Percentiles rank a stretch among this genome's conserved stretches.
phyloP scores from a whole-genome alignment of 1,140 invertebrate genomes.

The Orius insidiosus region DNA sequence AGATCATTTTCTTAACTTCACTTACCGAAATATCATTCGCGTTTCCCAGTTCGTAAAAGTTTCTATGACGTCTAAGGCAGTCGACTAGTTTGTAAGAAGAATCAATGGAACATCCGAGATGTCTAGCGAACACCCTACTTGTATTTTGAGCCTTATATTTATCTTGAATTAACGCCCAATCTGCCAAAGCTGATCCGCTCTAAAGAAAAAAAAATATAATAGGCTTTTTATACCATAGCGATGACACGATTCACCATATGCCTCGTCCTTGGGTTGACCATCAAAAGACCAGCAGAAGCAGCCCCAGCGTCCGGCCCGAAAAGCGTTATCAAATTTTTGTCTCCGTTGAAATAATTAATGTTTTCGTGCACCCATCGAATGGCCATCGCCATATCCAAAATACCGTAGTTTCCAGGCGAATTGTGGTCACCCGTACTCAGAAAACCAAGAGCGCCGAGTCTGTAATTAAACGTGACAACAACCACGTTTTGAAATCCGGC shows the following conservation, averaged over 20 bases:
- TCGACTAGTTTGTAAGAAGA: conserved; percentile 80
- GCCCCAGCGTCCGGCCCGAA: conserved; percentile 82
- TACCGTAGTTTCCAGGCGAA: conserved; percentile 91
- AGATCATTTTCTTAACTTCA: neutral
- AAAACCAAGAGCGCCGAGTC: conserved; percentile 86
- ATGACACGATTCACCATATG: conserved; percentile 60
- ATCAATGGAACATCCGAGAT: conserved; percentile 71
- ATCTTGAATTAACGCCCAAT: conserved; percentile 81
- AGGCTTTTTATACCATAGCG: conserved; percentile 38
- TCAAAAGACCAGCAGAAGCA: conserved; percentile 69
- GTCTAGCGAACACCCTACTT: conserved; percentile 61
- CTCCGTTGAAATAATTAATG: conserved; percentile 76
- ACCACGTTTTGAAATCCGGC: conserved; percentile 84
- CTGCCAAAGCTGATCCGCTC: conserved; percentile 79
- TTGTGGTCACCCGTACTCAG: conserved; percentile 81
- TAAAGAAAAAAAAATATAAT: conserved; percentile 25
- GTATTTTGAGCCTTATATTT: conserved; percentile 75
- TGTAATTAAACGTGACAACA: conserved; percentile 93
- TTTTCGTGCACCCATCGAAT: conserved; percentile 84
- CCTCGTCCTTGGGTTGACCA: conserved; percentile 57
- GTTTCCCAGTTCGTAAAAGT: conserved; percentile 59
- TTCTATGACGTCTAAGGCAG: conserved; percentile 59
- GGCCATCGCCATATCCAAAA: conserved; percentile 82
- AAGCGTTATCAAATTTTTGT: conserved; percentile 70
- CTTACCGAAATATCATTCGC: conserved; percentile 42